Evolutionary conservation across 2,797 vertebrate genomes (phyloP), one percentile per base, ranked within the genome.

Genomic region (Acestrorhynchus altus): DNA sequence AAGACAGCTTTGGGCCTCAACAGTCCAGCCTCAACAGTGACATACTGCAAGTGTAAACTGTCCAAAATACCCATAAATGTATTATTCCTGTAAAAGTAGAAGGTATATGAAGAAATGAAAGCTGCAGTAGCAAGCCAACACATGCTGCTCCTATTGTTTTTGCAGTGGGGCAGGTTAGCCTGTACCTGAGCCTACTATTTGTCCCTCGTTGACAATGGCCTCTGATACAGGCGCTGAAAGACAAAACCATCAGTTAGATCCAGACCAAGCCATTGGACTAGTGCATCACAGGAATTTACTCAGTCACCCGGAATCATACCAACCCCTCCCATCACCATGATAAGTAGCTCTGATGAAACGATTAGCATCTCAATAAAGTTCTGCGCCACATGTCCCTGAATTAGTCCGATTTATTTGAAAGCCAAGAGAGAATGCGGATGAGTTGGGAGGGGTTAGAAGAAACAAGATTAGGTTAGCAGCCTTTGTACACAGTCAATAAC

Each of bases 101-200:
- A 16, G 13, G 44, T 16, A 44, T 15, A 13, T 16, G 12, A 46
- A 46, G 2, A n/a, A n/a, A 46, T 46, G 44, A 46, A 12, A 2
- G 12, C 12, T n/a, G 31, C 31, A 35, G 31, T 6, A 35, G 31
- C 2, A 35, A 35, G 31, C 46, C 46, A 49, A 49, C 46, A 47
- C 4, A 2, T 35, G 13, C 44, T 13, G 44, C 44, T 16, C 12
- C 12, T 79, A 70, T 31, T 35, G 57, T 74, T 65, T 74, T 69
- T 69, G 47, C 61, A 49, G 66, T 28, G 64, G 74, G 75, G 76
- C 64, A 20, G 47, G 60, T 42, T 44, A 47, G 66, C 76, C 71
- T 90, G 90, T 94, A 94, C 93, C 93, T 94, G 91, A 87, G 90
- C 87, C 91, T 91, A 92, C 90, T 87, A 91, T 84, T 87, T 74